Evolutionary conservation across 2,113 vertebrate genomes (phyloP).

Genomic region (Xerus inauris): DNA sequence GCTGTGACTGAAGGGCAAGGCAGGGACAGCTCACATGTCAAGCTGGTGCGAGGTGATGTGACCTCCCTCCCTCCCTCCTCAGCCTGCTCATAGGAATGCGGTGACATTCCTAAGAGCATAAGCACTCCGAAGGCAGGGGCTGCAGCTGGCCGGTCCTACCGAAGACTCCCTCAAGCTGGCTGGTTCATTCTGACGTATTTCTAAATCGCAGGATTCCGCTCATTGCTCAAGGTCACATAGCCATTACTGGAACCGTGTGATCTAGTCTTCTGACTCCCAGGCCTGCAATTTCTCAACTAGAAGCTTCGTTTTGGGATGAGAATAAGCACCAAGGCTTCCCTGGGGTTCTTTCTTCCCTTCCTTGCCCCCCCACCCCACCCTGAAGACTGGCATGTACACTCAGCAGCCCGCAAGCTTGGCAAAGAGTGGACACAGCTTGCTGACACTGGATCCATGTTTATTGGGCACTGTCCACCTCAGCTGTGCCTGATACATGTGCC

Average conservation of each 20-base stretch:
- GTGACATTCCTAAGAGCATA: not conserved
- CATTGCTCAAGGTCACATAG: not conserved
- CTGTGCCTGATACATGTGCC: not conserved
- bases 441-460: not conserved
- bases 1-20: not conserved
- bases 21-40: accelerated
- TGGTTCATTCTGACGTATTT: not conserved
- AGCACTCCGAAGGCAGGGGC: not conserved
- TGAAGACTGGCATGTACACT: not conserved
- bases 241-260: accelerated
- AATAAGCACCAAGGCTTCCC: not conserved
- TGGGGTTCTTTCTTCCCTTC: not conserved
- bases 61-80: not conserved
- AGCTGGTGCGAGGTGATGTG: accelerated
- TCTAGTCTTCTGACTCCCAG: not conserved
- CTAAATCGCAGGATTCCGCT: not conserved
- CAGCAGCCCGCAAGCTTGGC: not conserved
- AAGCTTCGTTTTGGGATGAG: not conserved
- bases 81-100: not conserved
- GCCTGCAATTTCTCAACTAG: not conserved
- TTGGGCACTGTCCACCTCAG: not conserved
- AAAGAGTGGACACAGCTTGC: not conserved
- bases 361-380: not conserved
- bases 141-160: not conserved
- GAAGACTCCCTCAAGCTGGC: not conserved